Evolutionary conservation across 2,888 invertebrate species (phyloP).

Genomic region (Parascotia fuliginaria): DNA sequence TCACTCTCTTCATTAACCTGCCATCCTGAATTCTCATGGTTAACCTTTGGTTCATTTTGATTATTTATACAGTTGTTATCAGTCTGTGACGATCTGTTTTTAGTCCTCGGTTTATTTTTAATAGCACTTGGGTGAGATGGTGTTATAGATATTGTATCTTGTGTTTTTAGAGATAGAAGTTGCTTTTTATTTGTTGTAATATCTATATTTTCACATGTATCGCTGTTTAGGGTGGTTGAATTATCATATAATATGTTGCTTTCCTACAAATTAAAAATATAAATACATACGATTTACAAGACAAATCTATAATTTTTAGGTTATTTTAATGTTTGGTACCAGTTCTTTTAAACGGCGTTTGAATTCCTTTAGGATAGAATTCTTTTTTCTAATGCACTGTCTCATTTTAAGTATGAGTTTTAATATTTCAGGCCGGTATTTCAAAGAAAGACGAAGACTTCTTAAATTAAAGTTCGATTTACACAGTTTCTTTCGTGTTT

Average conservation of each 20-base stretch:
- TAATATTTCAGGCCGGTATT: constrained; percentile 86
- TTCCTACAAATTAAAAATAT: constrained; percentile 17
- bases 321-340: constrained; percentile 64
- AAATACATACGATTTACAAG: background rate
- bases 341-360: constrained; percentile 82
- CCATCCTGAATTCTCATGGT: constrained; percentile 54
- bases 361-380: constrained; percentile 84
- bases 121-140: background rate
- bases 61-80: constrained; percentile 12
- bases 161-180: background rate
- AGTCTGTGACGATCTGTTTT: constrained; percentile 52
- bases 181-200: background rate
- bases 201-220: constrained; percentile 1
- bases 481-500: constrained; percentile 32
- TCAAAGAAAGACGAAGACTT: constrained; percentile 70
- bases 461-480: constrained; percentile 48
- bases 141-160: background rate
- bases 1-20: constrained; percentile 49
- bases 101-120: constrained; percentile 11
- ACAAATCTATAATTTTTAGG: background rate
- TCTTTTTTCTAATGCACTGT: constrained; percentile 84
- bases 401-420: constrained; percentile 86
- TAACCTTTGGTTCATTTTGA: constrained; percentile 3
- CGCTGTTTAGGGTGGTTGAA: constrained; percentile 18
- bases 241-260: constrained; percentile 10